phyloP scores from a whole-genome alignment of 1,140 invertebrate species.

The Tigriopus japonicus region DNA sequence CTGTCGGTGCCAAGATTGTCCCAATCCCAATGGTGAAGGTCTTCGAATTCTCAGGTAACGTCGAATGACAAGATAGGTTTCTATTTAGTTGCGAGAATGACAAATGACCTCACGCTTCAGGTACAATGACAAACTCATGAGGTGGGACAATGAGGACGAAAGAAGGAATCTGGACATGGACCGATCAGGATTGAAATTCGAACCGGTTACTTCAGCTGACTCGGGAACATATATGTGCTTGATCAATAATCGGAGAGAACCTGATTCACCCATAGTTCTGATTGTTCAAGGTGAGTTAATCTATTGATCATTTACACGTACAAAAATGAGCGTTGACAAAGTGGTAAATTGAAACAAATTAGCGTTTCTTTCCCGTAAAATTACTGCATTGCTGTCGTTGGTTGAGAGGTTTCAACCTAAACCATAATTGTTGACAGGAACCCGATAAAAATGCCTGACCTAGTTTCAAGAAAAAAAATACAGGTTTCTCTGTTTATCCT shows the following conservation, averaged over 20 bases:
- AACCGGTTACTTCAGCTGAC: conserved; percentile 1
- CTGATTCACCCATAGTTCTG: conserved; percentile 6
- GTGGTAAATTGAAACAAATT: no score
- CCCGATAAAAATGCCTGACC: no score
- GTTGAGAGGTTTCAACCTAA: no score
- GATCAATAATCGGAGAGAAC: conserved; percentile 4
- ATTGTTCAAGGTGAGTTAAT: conserved; percentile 5
- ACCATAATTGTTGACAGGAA: no score
- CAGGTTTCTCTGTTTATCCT: no score
- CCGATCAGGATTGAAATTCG: neutral
- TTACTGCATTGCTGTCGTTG: no score
- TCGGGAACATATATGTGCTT: conserved; percentile 10
- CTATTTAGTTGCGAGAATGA: no score
- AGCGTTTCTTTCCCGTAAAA: no score
- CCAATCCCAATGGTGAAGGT: conserved; percentile 6
- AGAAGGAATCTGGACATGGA: neutral
- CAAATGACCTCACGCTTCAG: neutral
- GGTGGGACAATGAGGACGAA: conserved; percentile 1
- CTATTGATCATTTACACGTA: no score
- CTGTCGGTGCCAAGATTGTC: conserved; percentile 6
- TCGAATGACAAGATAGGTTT: no score
- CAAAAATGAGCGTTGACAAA: no score
- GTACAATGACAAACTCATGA: conserved; percentile 9
- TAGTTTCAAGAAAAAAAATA: no score
- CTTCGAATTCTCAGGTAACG: neutral